Evolutionary conservation across 2,888 invertebrate species (phyloP).

Genomic region (Leptogaster cylindrica): DNA sequence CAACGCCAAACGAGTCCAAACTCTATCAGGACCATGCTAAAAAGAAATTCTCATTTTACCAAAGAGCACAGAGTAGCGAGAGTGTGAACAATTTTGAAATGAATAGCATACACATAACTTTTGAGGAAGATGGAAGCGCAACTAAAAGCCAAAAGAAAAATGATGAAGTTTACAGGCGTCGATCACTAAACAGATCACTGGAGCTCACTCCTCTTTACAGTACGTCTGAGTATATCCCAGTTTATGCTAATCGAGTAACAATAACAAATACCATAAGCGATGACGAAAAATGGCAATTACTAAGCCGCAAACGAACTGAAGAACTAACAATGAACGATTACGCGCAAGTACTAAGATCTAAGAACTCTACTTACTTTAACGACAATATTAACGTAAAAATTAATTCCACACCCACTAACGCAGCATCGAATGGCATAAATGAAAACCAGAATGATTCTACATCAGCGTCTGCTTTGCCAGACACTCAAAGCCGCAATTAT

Average conservation of each 20-base stretch:
- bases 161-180: slow-evolving; percentile 7
- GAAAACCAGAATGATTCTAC: slow-evolving; percentile 50
- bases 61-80: slow-evolving; percentile 58
- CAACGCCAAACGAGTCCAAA: not conserved
- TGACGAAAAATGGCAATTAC: slow-evolving; percentile 61
- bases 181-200: slow-evolving; percentile 47
- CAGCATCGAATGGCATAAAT: no score
- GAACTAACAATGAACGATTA: slow-evolving; percentile 50
- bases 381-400: slow-evolving; percentile 13
- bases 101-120: slow-evolving; percentile 55
- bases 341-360: slow-evolving; percentile 47
- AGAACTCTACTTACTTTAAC: slow-evolving; percentile 39
- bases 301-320: slow-evolving; percentile 57
- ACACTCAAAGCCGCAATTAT: slow-evolving; percentile 54
- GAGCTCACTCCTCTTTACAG: slow-evolving; percentile 57
- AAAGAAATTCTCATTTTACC: slow-evolving; percentile 57
- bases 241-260: slow-evolving; percentile 59
- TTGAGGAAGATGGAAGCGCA: slow-evolving; percentile 46
- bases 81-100: slow-evolving; percentile 55
- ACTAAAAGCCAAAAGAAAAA: not conserved
- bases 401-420: slow-evolving; percentile 12
- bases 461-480: slow-evolving; percentile 49
- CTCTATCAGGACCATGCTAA: slow-evolving; percentile 43
- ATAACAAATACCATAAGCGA: slow-evolving; percentile 58
- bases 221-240: slow-evolving; percentile 57